Evolutionary conservation across 2,888 invertebrate genomes (phyloP).

Genomic region (Orthonevra nobilis): DNA sequence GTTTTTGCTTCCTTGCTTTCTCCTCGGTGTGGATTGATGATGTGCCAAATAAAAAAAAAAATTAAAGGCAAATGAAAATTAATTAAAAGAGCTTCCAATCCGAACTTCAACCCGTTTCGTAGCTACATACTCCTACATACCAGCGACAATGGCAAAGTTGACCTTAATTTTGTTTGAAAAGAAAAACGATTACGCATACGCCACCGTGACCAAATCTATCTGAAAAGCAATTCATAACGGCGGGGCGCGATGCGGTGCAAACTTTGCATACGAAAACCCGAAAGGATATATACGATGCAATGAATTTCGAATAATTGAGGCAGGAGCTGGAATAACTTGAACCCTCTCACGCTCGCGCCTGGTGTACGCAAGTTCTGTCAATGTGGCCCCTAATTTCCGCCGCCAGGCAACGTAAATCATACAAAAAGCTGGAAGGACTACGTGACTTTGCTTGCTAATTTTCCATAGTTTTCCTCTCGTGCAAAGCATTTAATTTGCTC

Average conservation of each 20-base stretch:
- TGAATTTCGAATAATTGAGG: slow-evolving; percentile 50
- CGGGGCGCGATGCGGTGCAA: slow-evolving; percentile 11
- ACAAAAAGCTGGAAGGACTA: slow-evolving; percentile 44
- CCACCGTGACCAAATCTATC: slow-evolving; percentile 37
- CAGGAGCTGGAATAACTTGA: slow-evolving; percentile 12
- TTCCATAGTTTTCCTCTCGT: slow-evolving; percentile 38
- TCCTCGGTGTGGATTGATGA: neutral
- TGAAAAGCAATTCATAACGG: slow-evolving; percentile 32
- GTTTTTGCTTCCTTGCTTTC: too few relatives aligned
- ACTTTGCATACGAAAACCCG: slow-evolving; percentile 20
- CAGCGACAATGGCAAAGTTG: neutral
- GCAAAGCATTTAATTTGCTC: slow-evolving; percentile 42
- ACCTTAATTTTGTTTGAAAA: neutral
- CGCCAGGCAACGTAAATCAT: slow-evolving; percentile 62
- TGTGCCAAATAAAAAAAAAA: neutral
- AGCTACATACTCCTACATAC: too few relatives aligned
- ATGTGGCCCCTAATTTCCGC: slow-evolving; percentile 61
- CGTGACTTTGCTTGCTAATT: slow-evolving; percentile 66
- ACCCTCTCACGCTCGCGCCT: too few relatives aligned
- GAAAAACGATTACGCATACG: slow-evolving; percentile 55
- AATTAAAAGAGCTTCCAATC: slow-evolving; percentile 38
- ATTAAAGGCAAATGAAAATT: slow-evolving; percentile 36
- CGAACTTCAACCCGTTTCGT: too few relatives aligned
- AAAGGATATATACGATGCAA: slow-evolving; percentile 37
- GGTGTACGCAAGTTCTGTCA: slow-evolving; percentile 25